Conservation (phyloP, 2,888 invertebrate species). For the Euproctis similis region DNA sequence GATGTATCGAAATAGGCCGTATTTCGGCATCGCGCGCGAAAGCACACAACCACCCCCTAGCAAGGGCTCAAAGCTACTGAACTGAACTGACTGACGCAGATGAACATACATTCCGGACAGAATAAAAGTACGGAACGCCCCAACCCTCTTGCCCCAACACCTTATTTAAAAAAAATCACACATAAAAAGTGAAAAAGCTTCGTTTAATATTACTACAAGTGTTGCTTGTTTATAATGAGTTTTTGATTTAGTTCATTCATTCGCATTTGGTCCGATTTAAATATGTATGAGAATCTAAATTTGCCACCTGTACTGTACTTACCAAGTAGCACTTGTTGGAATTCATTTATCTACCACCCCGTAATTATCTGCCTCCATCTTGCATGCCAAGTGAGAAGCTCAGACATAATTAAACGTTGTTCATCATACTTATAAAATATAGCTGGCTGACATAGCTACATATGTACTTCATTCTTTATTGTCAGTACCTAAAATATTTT, state of each 20-base stretch:
- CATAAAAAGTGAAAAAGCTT: constrained; percentile 50
- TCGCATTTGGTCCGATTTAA: constrained; percentile 35
- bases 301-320: constrained; percentile 39
- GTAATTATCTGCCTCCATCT: constrained; percentile 27
- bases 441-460: no score
- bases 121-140: no score
- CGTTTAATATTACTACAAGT: constrained; percentile 50
- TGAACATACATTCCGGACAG: constrained; percentile 29
- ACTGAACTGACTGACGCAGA: constrained; percentile 36
- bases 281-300: constrained; percentile 29
- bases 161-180: constrained; percentile 58
- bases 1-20: constrained; percentile 34
- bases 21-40: constrained; percentile 34
- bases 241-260: constrained; percentile 31
- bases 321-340: constrained; percentile 24
- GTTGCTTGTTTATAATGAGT: constrained; percentile 42
- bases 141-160: constrained; percentile 40
- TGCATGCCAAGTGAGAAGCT: constrained; percentile 6
- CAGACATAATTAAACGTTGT: constrained; percentile 20
- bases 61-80: constrained; percentile 55
- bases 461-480: no score
- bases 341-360: constrained; percentile 31
- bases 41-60: constrained; percentile 51
- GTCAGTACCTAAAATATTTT: no score
- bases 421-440: no score